Base-by-base conservation (phyloP, 2,113 vertebrate species). In the Cebidichthys violaceus region DNA sequence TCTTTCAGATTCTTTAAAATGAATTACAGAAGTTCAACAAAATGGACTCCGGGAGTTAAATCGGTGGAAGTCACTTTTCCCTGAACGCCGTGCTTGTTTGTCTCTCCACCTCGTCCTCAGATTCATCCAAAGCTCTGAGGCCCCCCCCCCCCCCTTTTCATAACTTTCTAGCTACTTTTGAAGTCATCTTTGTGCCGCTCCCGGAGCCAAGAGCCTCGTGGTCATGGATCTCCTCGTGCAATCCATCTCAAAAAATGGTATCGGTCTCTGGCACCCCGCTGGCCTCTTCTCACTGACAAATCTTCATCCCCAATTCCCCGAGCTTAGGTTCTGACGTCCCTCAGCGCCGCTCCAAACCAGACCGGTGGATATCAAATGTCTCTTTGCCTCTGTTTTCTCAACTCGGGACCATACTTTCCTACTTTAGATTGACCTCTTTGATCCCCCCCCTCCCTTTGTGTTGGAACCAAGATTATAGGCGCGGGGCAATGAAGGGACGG, bases 371-470 rank as follows among this genome's bases (percentile, higher is more conserved):
- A 75, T 78, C 74, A 17, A 68, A 61, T 66, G 82, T 76, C 69
- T 82, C 68, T 47, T 81, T 57, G 4, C 78, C 74, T 86, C 70
- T 69, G 79, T 87, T 90, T 86, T 77, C 84, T 90, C 80, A 86
- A 89, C 85, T 90, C 71, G 79, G 88, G 89, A 89, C 91, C 91
- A 86, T 79, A 86, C 89, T 92, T 90, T 66, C 77, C 79, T 91
- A 86, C 93, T 95, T 94, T 88, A 93, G 91, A 91, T 94, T 95
- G 95, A 96, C 95, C 95, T 86, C 89, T 75, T 64, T 87, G 92
- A 95, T 94, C 88, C 92, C 82, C 62, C 84, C 24, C 77, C 82
- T 62, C 84, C 24, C 77, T 92, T 94, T 93, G 85, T 86, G 82
- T 83, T 75, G 86, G 88, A 89, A 92, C 84, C 24, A 31, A 95